Conservation (phyloP, 2,113 vertebrate genomes). For the Rafetus swinhoei region DNA sequence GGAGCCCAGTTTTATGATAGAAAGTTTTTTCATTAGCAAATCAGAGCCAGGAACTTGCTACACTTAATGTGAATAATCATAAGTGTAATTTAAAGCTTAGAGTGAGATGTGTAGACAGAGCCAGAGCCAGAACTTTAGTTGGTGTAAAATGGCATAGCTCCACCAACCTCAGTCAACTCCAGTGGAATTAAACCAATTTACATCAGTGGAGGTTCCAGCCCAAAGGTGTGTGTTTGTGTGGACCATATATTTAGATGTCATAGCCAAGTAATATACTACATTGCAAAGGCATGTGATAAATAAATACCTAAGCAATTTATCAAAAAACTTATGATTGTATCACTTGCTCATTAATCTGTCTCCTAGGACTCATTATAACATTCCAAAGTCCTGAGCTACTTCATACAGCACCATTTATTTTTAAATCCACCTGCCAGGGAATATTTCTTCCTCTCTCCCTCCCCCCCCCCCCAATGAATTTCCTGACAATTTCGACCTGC, state of each 20-base stretch:
- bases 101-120: neutral
- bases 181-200: neutral
- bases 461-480: conserved; percentile 6
- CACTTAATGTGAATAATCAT: conserved; percentile 28
- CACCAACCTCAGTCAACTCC: neutral
- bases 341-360: conserved; percentile 41
- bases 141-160: neutral
- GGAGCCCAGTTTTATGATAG: conserved; percentile 65
- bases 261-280: neutral
- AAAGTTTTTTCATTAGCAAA: conserved; percentile 53
- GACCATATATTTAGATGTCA: neutral
- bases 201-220: neutral
- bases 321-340: neutral
- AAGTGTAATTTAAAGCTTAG: conserved; percentile 21
- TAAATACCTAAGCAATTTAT: conserved; percentile 46
- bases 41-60: conserved; percentile 53
- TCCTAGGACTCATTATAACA: neutral
- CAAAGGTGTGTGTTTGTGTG: accelerated
- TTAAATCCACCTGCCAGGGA: conserved; percentile 51
- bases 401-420: conserved; percentile 57
- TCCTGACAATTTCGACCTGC: conserved; percentile 37
- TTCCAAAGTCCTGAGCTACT: conserved; percentile 42
- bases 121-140: conserved; percentile 22
- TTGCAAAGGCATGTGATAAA: conserved; percentile 40
- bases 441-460: conserved; percentile 45